Base-by-base conservation (phyloP, 1,140 invertebrate genomes). In the Heliconius melpomene region DNA sequence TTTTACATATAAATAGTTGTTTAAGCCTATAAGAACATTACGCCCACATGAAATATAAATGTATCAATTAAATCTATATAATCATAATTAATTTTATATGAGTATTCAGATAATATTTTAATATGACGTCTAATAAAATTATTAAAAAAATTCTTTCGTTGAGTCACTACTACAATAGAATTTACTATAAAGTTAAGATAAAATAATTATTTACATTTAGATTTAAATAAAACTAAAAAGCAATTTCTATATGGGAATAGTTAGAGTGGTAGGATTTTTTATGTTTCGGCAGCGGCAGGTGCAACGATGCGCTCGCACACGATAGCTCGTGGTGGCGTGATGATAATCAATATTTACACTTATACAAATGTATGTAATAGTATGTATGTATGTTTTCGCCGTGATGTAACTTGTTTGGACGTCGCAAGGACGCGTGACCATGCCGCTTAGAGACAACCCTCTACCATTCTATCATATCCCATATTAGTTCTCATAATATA, bases 321-420 rank as follows among this genome's bases (percentile, higher is more conserved):
- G 77, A 76, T 66, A 52, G 74, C 52, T 79, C 79, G 80, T 79
- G 84, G 84, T 90, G 89, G 88, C 89, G 88, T 90, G 91, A 92
- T 90, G 88, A 87, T 89, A 86, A 87, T 91, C 91, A 92, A 94
- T 94, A 94, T 94, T 94, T 91, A 90, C 89, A 72, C 32, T 77
- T 20, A 72, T n/a, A 81, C 86, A 91, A 86, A 91, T 91, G 84
- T 66, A 66, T 60, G 57, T 60, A 60, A 32, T 36, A 36, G 40
- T 46, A 46, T 6, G 3, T 16, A 46, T 46, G 13, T 46, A 26
- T 84, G 83, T 86, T 83, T 87, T 86, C 82, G 83, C 82, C 85
- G 82, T 91, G 90, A 92, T 88, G 90, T 92, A 91, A 92, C 78
- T 89, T 89, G 86, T 86, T 87, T 85, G 82, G 84, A 84, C 86